Evolutionary conservation across 2,797 vertebrate genomes (phyloP).

Genomic region (Sciurus vulgaris): DNA sequence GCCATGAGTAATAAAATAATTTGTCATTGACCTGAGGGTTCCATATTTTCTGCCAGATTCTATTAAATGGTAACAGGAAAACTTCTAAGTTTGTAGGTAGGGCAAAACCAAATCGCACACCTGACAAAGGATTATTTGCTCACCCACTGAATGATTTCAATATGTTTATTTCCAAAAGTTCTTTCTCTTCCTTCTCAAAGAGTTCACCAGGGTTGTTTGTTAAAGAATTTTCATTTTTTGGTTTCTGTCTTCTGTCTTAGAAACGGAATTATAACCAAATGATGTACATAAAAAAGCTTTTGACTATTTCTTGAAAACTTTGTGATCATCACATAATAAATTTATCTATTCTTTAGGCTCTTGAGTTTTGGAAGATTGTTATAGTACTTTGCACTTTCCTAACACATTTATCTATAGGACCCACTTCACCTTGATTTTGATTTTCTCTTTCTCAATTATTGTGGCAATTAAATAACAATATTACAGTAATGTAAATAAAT

Average conservation of each 20-base stretch:
- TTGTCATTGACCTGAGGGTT: not conserved
- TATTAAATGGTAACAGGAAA: not conserved
- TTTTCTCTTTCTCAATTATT: not conserved
- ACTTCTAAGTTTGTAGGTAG: not conserved
- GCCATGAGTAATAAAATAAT: not conserved
- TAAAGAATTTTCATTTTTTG: not conserved
- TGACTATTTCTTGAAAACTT: not conserved
- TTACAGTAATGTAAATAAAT: not conserved
- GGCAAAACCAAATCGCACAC: not conserved
- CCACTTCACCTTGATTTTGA: not conserved
- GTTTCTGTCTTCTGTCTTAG: not conserved
- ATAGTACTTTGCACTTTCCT: not conserved
- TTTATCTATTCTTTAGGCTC: not conserved
- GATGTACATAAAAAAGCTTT: not conserved
- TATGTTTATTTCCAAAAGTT: conserved; percentile 4
- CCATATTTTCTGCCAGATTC: not conserved
- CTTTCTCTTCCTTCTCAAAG: not conserved
- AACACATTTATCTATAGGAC: not conserved
- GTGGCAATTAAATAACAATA: not conserved
- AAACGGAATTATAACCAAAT: not conserved
- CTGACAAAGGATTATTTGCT: not conserved
- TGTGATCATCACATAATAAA: not conserved
- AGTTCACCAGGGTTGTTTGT: not conserved
- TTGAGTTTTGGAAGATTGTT: conserved; percentile 10
- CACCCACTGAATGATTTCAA: not conserved